Evolutionary conservation across 2,113 vertebrate species (phyloP).

Genomic region (Addax nasomaculatus): DNA sequence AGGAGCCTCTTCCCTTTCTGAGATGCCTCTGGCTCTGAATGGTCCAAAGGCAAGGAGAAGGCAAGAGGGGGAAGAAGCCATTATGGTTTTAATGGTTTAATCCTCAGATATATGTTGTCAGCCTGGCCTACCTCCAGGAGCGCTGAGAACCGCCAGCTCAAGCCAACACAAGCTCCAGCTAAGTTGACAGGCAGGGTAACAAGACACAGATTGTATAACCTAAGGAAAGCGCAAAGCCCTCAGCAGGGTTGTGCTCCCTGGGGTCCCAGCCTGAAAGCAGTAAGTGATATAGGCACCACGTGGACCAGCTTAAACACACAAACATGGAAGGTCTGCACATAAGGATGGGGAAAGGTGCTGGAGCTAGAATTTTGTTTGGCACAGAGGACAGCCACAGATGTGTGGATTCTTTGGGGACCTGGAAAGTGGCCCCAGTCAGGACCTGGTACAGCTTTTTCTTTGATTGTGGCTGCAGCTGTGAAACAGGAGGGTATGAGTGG

Average conservation of each 20-base stretch:
- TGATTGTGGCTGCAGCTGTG: not conserved
- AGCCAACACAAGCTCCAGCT: slow-evolving; percentile 59
- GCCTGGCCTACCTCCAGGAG: slow-evolving; percentile 16
- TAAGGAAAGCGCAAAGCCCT: slow-evolving; percentile 78
- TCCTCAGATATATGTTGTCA: not conserved
- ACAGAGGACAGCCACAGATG: not conserved
- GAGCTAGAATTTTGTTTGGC: not conserved
- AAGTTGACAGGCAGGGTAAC: slow-evolving; percentile 77
- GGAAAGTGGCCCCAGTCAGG: not conserved
- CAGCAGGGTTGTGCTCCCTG: slow-evolving; percentile 77
- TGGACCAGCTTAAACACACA: not conserved
- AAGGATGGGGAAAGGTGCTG: not conserved
- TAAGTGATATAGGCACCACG: slow-evolving; percentile 73
- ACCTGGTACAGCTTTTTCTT: not conserved
- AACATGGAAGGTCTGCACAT: not conserved
- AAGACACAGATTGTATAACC: slow-evolving; percentile 77
- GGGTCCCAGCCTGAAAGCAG: slow-evolving; percentile 75
- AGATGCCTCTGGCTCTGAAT: slow-evolving; percentile 11
- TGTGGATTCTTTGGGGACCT: no score
- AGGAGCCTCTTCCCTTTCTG: not conserved
- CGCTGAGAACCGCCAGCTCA: slow-evolving; percentile 25
- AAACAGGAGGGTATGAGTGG: not conserved
- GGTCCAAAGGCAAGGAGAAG: not conserved
- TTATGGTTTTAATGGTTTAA: slow-evolving; percentile 47
- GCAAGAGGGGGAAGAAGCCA: not conserved